Conservation (phyloP, 2,888 invertebrate species). For the Danaus chrysippus region DNA sequence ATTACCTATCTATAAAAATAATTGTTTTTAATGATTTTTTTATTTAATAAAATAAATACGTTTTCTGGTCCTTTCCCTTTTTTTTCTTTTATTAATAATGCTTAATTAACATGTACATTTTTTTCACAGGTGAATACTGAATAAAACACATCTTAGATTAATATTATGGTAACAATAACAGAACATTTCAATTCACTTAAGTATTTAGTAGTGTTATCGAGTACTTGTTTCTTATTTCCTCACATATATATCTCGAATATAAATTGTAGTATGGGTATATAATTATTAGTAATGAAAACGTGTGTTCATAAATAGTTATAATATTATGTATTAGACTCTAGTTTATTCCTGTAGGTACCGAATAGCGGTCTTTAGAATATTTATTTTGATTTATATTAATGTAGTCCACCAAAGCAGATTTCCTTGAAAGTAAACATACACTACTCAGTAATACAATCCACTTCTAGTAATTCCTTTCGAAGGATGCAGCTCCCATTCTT, state of each 20-base stretch:
- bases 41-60: no score
- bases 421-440: constrained; percentile 49
- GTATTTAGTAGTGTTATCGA: constrained; percentile 44
- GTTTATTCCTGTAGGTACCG: constrained; percentile 58
- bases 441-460: constrained; percentile 46
- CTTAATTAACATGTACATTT: constrained; percentile 33
- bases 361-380: constrained; percentile 65
- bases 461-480: constrained; percentile 43
- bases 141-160: constrained; percentile 44
- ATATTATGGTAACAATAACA: constrained; percentile 51
- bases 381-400: constrained; percentile 50
- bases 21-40: no score
- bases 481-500: constrained; percentile 44
- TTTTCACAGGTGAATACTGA: constrained; percentile 57
- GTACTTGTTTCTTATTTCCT: constrained; percentile 50
- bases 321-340: constrained; percentile 63
- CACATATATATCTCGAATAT: constrained; percentile 51
- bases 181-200: constrained; percentile 48
- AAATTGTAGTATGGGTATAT: constrained; percentile 41
- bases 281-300: constrained; percentile 56
- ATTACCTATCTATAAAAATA: no score
- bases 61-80: no score
- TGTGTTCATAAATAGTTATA: constrained; percentile 51
- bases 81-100: background rate
- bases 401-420: constrained; percentile 54